phyloP scores from a whole-genome alignment of 2,888 invertebrate species.

The Zaprionus bogoriensis region DNA sequence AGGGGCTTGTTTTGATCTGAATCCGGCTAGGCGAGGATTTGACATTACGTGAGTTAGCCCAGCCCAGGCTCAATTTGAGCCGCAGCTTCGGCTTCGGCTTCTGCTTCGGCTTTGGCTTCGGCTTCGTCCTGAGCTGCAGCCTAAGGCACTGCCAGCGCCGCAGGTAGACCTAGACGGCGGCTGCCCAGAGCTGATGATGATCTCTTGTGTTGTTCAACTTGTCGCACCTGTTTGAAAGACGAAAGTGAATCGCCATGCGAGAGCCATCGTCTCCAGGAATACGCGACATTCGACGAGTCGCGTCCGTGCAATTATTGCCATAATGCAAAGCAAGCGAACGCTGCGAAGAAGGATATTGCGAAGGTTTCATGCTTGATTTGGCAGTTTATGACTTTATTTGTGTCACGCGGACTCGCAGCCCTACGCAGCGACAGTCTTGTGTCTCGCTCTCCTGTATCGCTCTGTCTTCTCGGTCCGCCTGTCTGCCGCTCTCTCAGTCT shows the following conservation, averaged over 20 bases:
- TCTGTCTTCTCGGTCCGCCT: not conserved
- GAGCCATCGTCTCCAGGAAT: conserved; percentile 29
- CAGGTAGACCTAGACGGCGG: conserved; percentile 46
- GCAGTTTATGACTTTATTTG: conserved; percentile 74
- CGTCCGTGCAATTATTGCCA: conserved; percentile 55
- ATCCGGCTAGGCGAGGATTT: conserved; percentile 63
- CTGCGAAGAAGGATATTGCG: conserved; percentile 71
- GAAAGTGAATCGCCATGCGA: conserved; percentile 53
- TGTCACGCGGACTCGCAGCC: conserved; percentile 24
- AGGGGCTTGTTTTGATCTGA: conserved; percentile 70
- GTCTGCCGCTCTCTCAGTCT: not conserved
- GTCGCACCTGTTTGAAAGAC: conserved; percentile 64
- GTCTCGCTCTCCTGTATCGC: conserved; percentile 9
- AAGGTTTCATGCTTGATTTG: conserved; percentile 69
- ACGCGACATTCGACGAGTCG: conserved; percentile 22
- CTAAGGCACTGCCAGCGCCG: too few species aligned
- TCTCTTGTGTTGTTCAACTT: conserved; percentile 60
- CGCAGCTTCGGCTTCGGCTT: not conserved
- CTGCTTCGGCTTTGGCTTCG: conserved; percentile 2
- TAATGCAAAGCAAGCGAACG: conserved; percentile 60
- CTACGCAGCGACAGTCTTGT: conserved; percentile 15
- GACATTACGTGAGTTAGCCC: conserved; percentile 54
- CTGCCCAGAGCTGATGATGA: conserved; percentile 56
- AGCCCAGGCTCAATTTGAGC: conserved; percentile 13
- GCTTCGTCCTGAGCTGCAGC: conserved; percentile 2